These are phyloP conservation scores for Acronicta alni DNA, from an alignment of 2,888 invertebrate species.

Conservation along the genomic window DNA sequence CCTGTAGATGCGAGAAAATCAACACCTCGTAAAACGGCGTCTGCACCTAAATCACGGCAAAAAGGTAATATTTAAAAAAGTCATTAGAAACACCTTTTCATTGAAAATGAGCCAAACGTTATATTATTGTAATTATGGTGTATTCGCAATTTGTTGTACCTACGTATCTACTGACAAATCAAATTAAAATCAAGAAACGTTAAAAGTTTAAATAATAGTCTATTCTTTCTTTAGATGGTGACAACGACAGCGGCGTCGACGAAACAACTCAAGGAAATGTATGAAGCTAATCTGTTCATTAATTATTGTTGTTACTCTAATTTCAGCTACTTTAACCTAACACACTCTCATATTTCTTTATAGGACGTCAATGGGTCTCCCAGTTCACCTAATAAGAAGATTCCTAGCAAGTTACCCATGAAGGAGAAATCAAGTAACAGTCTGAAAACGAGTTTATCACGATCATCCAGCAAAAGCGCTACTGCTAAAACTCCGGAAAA, in stretches of 20 bases:
- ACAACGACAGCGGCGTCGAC: conserved; percentile 95
- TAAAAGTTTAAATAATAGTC: background rate
- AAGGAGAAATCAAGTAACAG: conserved; percentile 86
- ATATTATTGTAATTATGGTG: too few species aligned
- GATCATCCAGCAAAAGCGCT: conserved; percentile 90
- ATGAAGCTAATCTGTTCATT: conserved; percentile 74
- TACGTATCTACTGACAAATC: background rate
- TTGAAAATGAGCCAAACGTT: conserved; percentile 76
- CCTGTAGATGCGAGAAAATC: conserved; percentile 76
- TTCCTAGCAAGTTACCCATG: conserved; percentile 88
- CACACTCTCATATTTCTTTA: conserved; percentile 19
- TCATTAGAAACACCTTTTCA: conserved; percentile 12
- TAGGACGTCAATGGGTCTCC: conserved; percentile 92
- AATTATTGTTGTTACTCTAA: background rate
- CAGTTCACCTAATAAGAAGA: conserved; percentile 93
- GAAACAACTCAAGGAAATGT: conserved; percentile 95
- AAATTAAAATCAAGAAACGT: background rate
- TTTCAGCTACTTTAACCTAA: background rate
- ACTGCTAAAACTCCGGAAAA: conserved; percentile 93
- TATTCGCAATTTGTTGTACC: background rate
- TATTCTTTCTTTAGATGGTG: conserved; percentile 91
- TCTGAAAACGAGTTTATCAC: conserved; percentile 85
- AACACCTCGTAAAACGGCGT: conserved; percentile 80
- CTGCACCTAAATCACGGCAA: conserved; percentile 80
- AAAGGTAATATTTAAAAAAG: conserved; percentile 83